Percentiles rank a stretch among this genome's conserved stretches.
phyloP scores from a whole-genome alignment of 2,113 vertebrate genomes.

The Megaceryle torquata region DNA sequence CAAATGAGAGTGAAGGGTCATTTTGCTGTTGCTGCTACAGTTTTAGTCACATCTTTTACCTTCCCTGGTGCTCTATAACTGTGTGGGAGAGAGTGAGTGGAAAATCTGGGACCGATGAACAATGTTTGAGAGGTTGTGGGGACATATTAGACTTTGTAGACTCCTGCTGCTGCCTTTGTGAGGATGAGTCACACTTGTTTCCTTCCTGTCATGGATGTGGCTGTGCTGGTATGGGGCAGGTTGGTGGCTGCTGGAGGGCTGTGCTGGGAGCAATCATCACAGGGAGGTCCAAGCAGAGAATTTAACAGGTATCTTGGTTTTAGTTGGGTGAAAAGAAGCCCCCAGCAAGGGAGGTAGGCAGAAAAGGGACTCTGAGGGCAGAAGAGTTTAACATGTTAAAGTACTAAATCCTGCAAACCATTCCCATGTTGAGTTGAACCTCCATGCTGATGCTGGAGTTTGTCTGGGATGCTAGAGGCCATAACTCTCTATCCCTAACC shows the following conservation, averaged over 20 bases:
- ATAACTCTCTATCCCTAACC: rapidly evolving
- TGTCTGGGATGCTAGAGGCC: neutral
- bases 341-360: neutral
- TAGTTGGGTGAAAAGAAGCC: neutral
- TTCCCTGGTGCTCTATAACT: neutral
- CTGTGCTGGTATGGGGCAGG: rapidly evolving
- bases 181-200: rapidly evolving
- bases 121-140: neutral
- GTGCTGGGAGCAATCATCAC: neutral
- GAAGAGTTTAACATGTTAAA: neutral
- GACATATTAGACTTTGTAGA: neutral
- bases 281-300: neutral
- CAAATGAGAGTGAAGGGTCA: neutral
- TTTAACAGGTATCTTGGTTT: neutral
- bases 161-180: neutral
- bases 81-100: rapidly evolving
- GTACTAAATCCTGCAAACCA: rapidly evolving
- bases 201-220: rapidly evolving
- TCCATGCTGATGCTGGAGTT: neutral
- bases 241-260: neutral
- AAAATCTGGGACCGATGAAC: neutral
- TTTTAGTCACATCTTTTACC: neutral
- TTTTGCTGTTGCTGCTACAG: neutral
- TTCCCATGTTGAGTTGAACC: neutral
- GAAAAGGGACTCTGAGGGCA: neutral